These are phyloP conservation scores for Gastrophysa polygoni DNA, from an alignment of 2,888 invertebrate genomes.

Conservation along the genomic window DNA sequence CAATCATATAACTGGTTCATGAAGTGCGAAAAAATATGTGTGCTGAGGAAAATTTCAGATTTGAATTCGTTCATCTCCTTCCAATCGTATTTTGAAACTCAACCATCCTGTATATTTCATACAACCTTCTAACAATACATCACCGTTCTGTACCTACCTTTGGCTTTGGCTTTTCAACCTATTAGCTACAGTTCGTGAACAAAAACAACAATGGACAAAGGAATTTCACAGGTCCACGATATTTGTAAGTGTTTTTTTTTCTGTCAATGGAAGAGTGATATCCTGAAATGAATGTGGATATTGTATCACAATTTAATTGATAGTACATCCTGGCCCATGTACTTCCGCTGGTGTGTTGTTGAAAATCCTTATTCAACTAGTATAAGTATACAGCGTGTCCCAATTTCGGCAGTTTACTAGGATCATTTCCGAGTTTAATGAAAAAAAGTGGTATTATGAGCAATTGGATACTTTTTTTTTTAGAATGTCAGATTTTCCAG, in stretches of 20 bases:
- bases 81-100: not conserved
- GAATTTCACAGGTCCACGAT: not conserved
- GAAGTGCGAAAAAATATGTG: too few relatives aligned
- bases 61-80: too few relatives aligned
- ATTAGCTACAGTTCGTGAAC: not conserved
- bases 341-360: not conserved
- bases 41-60: too few relatives aligned
- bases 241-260: not conserved
- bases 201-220: not conserved
- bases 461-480: too few relatives aligned
- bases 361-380: too few relatives aligned
- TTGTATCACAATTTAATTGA: not conserved
- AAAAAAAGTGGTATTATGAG: too few relatives aligned
- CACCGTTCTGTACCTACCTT: not conserved
- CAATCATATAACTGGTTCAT: too few relatives aligned
- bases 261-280: not conserved
- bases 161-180: not conserved
- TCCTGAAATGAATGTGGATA: not conserved
- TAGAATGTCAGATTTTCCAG: too few relatives aligned
- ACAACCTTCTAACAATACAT: not conserved
- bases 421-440: too few relatives aligned
- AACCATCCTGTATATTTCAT: not conserved
- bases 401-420: too few relatives aligned
- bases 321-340: not conserved
- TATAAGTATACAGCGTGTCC: too few relatives aligned